A percentile compares a stretch with the other conserved stretches of the same genome.
phyloP scores from a whole-genome alignment of 2,113 vertebrate genomes.

The Tragelaphus scriptus region DNA sequence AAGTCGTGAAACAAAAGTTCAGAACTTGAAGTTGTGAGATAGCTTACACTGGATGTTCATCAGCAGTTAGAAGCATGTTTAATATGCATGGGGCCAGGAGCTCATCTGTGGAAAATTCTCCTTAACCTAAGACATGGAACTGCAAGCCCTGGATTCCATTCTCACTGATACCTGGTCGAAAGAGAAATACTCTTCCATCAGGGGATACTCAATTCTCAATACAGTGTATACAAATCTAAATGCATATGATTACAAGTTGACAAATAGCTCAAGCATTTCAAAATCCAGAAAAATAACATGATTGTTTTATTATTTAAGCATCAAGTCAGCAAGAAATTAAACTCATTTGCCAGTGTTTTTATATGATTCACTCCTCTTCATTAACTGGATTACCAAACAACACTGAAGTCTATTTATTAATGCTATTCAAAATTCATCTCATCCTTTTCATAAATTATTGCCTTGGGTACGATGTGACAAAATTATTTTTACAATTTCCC shows the following conservation, averaged over 20 bases:
- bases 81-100: not conserved
- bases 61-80: not conserved
- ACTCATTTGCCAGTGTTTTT: not conserved
- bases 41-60: rapidly evolving
- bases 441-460: not conserved
- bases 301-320: not conserved
- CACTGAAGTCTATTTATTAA: not conserved
- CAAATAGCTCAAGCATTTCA: not conserved
- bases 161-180: not conserved
- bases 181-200: not conserved
- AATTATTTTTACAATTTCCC: not conserved
- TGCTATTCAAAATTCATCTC: not conserved
- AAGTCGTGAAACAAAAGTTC: not conserved
- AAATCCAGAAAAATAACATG: not conserved
- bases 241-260: not conserved
- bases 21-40: not conserved
- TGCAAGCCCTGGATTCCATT: not conserved
- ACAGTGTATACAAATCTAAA: not conserved
- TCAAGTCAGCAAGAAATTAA: not conserved
- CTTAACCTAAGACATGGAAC: not conserved
- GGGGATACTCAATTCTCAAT: not conserved
- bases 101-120: not conserved
- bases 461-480: not conserved
- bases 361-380: not conserved
- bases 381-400: conserved; percentile 4